Evolutionary conservation across 2,888 invertebrate genomes (phyloP).

Genomic region (Pristionchus fissidentatus): DNA sequence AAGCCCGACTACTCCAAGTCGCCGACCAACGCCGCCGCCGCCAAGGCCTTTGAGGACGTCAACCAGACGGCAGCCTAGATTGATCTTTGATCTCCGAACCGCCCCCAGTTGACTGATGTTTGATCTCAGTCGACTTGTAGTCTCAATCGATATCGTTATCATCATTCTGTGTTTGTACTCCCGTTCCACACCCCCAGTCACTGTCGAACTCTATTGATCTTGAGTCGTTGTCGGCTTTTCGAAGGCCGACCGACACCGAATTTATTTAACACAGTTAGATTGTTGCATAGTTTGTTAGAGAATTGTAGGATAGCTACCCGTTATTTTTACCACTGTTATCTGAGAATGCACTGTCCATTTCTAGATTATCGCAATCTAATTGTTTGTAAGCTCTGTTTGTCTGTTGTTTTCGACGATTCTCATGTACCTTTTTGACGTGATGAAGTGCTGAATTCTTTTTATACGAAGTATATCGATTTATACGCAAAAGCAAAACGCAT

Average conservation of each 20-base stretch:
- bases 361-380: background rate
- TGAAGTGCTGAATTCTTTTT: slow-evolving; percentile 34
- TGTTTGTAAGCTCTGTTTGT: slow-evolving; percentile 5
- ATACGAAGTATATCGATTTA: too few relatives aligned
- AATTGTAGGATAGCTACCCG: slow-evolving; percentile 28
- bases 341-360: background rate
- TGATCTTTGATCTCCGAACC: background rate
- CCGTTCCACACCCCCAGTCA: background rate
- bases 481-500: too few relatives aligned
- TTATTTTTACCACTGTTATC: slow-evolving; percentile 27
- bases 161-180: slow-evolving; percentile 22
- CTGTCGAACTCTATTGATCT: slow-evolving; percentile 4
- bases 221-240: background rate
- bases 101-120: background rate
- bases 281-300: slow-evolving; percentile 47
- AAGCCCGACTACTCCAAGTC: slow-evolving; percentile 73
- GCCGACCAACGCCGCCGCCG: slow-evolving; percentile 69
- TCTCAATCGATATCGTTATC: too few relatives aligned
- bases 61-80: slow-evolving; percentile 16
- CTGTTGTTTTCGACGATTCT: slow-evolving; percentile 37
- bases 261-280: slow-evolving; percentile 19
- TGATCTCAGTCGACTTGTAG: too few relatives aligned
- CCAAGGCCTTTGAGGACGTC: slow-evolving; percentile 68
- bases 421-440: slow-evolving; percentile 9
- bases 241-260: background rate